Percentiles rank a stretch among this genome's conserved stretches.
Conservation (phyloP, 2,888 invertebrate species). For the Tetrapedia diversipes region DNA sequence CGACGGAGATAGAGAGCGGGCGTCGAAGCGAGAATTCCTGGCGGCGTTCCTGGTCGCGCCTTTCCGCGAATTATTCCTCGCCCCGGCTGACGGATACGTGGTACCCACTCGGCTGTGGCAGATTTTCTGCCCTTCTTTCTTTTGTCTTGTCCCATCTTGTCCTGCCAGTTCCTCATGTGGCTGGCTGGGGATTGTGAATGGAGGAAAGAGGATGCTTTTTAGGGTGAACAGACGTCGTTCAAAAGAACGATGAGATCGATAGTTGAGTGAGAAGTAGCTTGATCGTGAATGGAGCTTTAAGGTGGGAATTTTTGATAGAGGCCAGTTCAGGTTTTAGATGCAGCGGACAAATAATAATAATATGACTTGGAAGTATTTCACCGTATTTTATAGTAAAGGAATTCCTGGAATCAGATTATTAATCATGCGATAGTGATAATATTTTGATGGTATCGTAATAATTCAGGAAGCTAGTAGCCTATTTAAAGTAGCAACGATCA, state of each 20-base stretch:
- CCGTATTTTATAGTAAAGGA: neutral
- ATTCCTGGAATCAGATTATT: neutral
- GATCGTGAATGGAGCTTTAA: neutral
- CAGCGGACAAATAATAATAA: no score
- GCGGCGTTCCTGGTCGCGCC: conserved; percentile 15
- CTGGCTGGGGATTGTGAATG: neutral
- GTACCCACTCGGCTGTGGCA: no score
- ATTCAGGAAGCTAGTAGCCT: neutral
- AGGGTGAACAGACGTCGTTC: neutral
- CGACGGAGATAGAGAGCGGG: neutral
- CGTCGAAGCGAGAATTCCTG: conserved; percentile 26
- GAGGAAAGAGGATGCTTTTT: neutral
- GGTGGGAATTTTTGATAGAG: no score
- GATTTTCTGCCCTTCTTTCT: neutral
- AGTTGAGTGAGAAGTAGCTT: neutral
- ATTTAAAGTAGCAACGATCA: neutral
- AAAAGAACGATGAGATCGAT: conserved; percentile 4
- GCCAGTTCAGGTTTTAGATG: no score
- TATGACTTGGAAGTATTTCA: neutral
- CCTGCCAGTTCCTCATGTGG: neutral
- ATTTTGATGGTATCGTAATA: no score
- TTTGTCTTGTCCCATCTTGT: neutral
- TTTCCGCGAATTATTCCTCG: conserved; percentile 29
- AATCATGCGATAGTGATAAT: neutral
- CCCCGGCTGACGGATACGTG: conserved; percentile 1